Base-by-base conservation (phyloP, 2,797 vertebrate genomes). In the Rhynchonycteris naso region DNA sequence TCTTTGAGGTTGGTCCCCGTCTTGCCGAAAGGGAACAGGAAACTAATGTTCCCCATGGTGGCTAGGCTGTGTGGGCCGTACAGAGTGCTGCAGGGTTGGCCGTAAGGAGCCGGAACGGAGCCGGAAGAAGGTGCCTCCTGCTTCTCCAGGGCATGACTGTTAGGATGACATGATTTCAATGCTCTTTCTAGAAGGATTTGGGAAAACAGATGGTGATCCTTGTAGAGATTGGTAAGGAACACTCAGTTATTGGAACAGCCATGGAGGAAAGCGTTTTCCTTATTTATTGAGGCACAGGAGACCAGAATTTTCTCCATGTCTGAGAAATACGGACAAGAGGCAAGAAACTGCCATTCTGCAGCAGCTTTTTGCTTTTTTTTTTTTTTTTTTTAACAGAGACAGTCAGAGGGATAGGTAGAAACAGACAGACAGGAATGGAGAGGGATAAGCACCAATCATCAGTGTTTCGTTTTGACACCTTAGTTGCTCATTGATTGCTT, bases 201-300 rank as follows among this genome's bases (percentile, higher is more conserved):
- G 59, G 76, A 33, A 47, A 61, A 81, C 91, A 72, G 93, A 76
- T 81, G 92, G 90, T 1, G 52, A 15, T 21, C 59, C 22, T 18
- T 28, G 30, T 1, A 63, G 79, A 43, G 38, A 26, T 54, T 0
- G 21, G 63, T 38, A 38, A 38, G 56, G 86, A 63, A 75, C 75
- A 52, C 21, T 24, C 68, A 7, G 71, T 24, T 18, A 30, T 11
- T 43, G 89, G 69, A 78, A 74, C 28, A 30, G 59, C n/a, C n/a
- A n/a, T n/a, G n/a, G n/a, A n/a, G 58, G 59, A 87, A 59, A 65
- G n/a, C 22, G 2, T 33, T 68, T 21, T 75, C 30, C 43, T 86
- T 71, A 11, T 22, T 43, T 52, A 21, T 30, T 6, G n/a, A 86
- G 66, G 91, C 65, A 1, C 35, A 5, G 93, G 78, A 35, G 35